Evolutionary conservation across 2,113 vertebrate genomes (phyloP), one percentile per base, ranked within the genome.

Genomic region (Tragelaphus scriptus): DNA sequence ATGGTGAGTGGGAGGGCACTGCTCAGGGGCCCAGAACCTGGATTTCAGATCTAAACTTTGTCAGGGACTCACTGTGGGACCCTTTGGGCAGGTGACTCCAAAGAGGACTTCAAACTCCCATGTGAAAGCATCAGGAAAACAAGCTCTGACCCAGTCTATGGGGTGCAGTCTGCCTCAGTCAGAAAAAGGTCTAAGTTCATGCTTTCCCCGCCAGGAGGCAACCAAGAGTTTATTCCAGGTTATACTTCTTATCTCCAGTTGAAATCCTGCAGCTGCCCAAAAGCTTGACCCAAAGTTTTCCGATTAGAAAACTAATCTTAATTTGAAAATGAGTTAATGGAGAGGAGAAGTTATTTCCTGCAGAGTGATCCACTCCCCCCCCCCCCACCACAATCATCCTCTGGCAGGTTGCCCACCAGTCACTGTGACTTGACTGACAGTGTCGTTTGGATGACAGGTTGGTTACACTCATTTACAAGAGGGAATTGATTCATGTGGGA

Each of bases 401-500:
- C 44, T 7, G 58, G 51, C 2, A 88, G 47, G 7, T 25, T 94
- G 75, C 49, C n/a, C 56, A 61, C n/a, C 32, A 30, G 61, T 23
- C 7, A 88, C 47, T 92, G 32, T 36, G 65, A 90, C 40, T 3
- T 65, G 61, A 90, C 53, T 82, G 28, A 96, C 63, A 94, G 75
- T 68, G 19, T 12, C 55, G 68, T 98, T 51, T 89, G 8, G 40
- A 94, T 81, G 49, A 79, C 61, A 32, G 28, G 32, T 49, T 55
- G 23, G 63, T 30, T 65, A 87, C 44, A 55, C 80, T 84, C 85
- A 81, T 85, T 97, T 95, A 95, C 1, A 0, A 85, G 79, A 91
- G 9, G 14, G 85, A 95, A 96, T 93, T 90, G 84, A 61, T 77
- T 98, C 58, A 93, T 71, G 51, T 47, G 59, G 36, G 71, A 28